phyloP scores from a whole-genome alignment of 2,113 vertebrate genomes.

The Mobula birostris region DNA sequence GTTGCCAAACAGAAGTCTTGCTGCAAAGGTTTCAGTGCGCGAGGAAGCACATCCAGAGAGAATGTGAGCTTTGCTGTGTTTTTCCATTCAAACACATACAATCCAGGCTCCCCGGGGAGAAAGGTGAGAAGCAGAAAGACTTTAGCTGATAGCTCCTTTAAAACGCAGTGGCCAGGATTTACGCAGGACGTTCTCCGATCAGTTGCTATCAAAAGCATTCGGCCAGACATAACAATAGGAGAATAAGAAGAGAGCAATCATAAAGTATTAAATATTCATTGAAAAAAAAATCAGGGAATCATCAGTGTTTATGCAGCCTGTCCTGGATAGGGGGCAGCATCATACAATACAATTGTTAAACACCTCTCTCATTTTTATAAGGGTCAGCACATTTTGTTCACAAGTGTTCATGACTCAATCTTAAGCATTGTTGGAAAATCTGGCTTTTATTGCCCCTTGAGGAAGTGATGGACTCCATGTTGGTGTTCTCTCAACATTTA shows the following conservation, averaged over 20 bases:
- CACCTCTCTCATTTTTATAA: not conserved
- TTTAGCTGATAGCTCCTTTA: not conserved
- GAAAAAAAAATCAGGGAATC: no score
- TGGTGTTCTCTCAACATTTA: no score
- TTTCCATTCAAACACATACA: not conserved
- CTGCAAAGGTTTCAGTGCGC: not conserved
- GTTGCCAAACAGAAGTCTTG: not conserved
- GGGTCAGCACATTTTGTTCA: not conserved
- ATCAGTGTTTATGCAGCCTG: not conserved
- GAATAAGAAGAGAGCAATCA: not conserved
- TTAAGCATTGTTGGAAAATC: not conserved
- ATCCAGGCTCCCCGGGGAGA: not conserved
- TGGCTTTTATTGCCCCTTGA: not conserved
- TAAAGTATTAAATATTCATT: not conserved
- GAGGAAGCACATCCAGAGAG: not conserved
- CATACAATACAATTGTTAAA: not conserved
- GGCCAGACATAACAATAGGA: not conserved
- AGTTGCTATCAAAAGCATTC: not conserved
- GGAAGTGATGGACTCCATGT: not conserved
- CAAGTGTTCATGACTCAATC: not conserved
- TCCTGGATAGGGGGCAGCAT: not conserved
- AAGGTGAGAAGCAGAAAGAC: not conserved
- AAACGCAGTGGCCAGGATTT: not conserved
- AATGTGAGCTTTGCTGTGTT: not conserved
- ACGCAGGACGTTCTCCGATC: not conserved